These are phyloP conservation scores for Ennomos erosarius DNA, from an alignment of 2,888 invertebrate species.

Conservation along the genomic window DNA sequence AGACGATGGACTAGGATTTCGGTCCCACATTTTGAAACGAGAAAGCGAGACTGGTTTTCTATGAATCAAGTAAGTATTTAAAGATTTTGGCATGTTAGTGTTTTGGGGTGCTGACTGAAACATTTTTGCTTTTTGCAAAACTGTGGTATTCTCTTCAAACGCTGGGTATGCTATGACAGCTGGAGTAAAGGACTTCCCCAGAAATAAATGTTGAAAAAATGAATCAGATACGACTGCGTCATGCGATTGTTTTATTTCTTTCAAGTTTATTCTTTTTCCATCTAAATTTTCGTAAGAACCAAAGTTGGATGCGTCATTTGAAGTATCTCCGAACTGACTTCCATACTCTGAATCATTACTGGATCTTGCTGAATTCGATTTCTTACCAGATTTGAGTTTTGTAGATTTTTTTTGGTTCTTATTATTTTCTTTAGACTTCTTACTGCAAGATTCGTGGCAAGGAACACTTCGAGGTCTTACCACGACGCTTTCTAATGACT, in stretches of 20 bases:
- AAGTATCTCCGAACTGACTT: conserved; percentile 75
- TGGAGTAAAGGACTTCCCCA: conserved; percentile 73
- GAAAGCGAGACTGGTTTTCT: conserved; percentile 90
- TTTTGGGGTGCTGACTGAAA: conserved; percentile 85
- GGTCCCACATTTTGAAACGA: conserved; percentile 88
- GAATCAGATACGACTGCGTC: conserved; percentile 86
- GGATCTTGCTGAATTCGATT: conserved; percentile 40
- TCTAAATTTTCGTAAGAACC: conserved; percentile 58
- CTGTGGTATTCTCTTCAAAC: conserved; percentile 81
- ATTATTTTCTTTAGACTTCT: conserved; percentile 62
- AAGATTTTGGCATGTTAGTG: conserved; percentile 83
- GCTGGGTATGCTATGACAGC: conserved; percentile 50
- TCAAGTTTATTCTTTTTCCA: conserved; percentile 54
- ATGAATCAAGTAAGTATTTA: conserved; percentile 88
- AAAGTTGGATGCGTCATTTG: conserved; percentile 64
- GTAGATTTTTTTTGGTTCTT: conserved; percentile 55
- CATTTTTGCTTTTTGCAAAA: conserved; percentile 88
- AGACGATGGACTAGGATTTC: conserved; percentile 74
- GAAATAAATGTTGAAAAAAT: conserved; percentile 90
- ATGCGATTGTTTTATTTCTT: conserved; percentile 84
- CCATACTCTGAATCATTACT: conserved; percentile 59
- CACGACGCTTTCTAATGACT: conserved; percentile 63
- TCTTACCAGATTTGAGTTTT: conserved; percentile 57
- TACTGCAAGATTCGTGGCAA: conserved; percentile 69
- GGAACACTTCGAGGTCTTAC: conserved; percentile 66